These are phyloP conservation scores for Myotis vivesi DNA, from an alignment of 2,797 vertebrate species.

Conservation along the genomic window DNA sequence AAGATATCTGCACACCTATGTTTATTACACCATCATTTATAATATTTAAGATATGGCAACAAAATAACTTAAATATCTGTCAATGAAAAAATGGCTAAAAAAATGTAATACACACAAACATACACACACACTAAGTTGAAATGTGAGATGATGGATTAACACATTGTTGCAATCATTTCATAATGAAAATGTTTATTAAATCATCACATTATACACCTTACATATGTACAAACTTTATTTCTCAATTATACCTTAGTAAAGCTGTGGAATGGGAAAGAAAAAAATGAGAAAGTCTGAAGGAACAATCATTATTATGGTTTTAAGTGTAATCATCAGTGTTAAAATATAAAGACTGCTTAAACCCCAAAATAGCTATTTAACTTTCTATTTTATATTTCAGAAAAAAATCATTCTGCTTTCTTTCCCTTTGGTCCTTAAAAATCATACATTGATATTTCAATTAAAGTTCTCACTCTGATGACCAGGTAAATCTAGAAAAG, in stretches of 20 bases:
- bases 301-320: not conserved
- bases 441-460: not conserved
- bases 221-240: not conserved
- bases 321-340: not conserved
- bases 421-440: not conserved
- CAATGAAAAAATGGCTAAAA: not conserved
- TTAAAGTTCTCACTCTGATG: not conserved
- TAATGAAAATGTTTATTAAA: not conserved
- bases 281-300: slow-evolving; percentile 12
- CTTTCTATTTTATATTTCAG: not conserved
- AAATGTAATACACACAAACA: not conserved
- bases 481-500: not conserved
- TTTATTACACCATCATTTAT: not conserved
- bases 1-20: not conserved
- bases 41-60: not conserved
- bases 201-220: not conserved
- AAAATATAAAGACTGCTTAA: not conserved
- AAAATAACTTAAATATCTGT: not conserved
- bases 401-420: not conserved
- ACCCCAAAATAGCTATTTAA: not conserved
- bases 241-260: not conserved
- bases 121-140: not conserved
- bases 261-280: not conserved
- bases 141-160: not conserved
- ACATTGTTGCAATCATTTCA: not conserved